Base-by-base conservation (phyloP, 1,140 invertebrate genomes). In the Drosophila bocqueti region DNA sequence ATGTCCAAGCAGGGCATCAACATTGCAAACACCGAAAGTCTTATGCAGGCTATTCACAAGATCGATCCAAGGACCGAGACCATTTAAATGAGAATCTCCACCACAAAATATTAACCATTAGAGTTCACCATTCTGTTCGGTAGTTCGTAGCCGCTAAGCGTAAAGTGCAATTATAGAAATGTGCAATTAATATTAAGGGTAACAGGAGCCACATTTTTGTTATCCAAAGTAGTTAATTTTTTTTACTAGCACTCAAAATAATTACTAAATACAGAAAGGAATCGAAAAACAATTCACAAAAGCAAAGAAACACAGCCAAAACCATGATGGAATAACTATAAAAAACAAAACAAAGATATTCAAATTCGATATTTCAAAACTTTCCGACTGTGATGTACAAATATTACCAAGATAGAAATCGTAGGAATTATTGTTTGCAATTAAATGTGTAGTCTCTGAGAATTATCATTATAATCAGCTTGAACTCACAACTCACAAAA, bases 1-100 rank as follows among this genome's bases (percentile, higher is more conserved):
- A 94, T 96, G 50, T 94, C 94, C 57, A 94, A 93, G 79, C 93
- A 94, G 81, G 95, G 95, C 26, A 94, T 96, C 77, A 95, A 94
- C 79, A 94, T 94, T 3, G 94, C 94, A 57, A 94, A 94, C 16
- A 93, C 93, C 57, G 93, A 93, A 9, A 94, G 93, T 76, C 93
- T 96, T 3, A 94, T 95, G 90, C 94, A 95, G 49, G 94, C 95
- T 31, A 93, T 95, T 13, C 94, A 94, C 64, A 92, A 93, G 60
- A 82, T 95, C 45, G 93, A 93, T 94, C 60, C 92, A 24, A 79
- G 91, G 43, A 91, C 90, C 31, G 92, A 93, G 79, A 93, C 91
- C 42, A 91, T 40, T 36, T 55, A 46, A 61, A 65, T 21, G 2
- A 34, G 42, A 61, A 75, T 73, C 63, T 64, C 31, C 43, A 26